Conservation (phyloP, 1,140 invertebrate genomes). For the Mamestra configurata region DNA sequence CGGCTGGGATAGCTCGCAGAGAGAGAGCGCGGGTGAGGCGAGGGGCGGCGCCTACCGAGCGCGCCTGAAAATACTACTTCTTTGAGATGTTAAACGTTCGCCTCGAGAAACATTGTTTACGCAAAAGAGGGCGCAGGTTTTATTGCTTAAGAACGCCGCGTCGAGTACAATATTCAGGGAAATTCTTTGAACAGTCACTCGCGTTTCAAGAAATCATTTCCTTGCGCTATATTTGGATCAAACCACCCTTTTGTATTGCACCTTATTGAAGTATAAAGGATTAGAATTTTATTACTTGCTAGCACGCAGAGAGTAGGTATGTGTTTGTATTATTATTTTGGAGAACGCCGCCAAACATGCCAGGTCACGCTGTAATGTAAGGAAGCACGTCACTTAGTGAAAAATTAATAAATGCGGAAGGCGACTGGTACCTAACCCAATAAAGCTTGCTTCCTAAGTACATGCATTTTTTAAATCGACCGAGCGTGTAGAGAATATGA, state of each 20-base stretch:
- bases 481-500: not conserved
- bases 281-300: constrained; percentile 15
- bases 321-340: constrained; percentile 32
- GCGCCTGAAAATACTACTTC: constrained; percentile 48
- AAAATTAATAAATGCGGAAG: constrained; percentile 49
- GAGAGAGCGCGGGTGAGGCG: not conserved
- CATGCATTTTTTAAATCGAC: constrained; percentile 19
- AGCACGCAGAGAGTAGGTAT: constrained; percentile 22
- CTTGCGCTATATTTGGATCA: constrained; percentile 35
- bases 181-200: constrained; percentile 55
- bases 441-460: constrained; percentile 1
- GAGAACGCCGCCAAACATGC: constrained; percentile 25
- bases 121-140: constrained; percentile 57
- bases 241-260: constrained; percentile 24
- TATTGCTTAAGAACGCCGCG: constrained; percentile 65
- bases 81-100: constrained; percentile 66
- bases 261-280: constrained; percentile 40
- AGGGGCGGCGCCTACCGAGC: constrained; percentile 4
- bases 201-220: constrained; percentile 47
- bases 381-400: constrained; percentile 44
- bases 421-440: constrained; percentile 15
- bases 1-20: not conserved
- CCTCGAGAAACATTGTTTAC: constrained; percentile 61
- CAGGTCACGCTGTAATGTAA: constrained; percentile 43
- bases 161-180: constrained; percentile 58